Evolutionary conservation across 2,797 vertebrate species (phyloP), one percentile per base, ranked within the genome.

Genomic region (Rachycentron canadum): DNA sequence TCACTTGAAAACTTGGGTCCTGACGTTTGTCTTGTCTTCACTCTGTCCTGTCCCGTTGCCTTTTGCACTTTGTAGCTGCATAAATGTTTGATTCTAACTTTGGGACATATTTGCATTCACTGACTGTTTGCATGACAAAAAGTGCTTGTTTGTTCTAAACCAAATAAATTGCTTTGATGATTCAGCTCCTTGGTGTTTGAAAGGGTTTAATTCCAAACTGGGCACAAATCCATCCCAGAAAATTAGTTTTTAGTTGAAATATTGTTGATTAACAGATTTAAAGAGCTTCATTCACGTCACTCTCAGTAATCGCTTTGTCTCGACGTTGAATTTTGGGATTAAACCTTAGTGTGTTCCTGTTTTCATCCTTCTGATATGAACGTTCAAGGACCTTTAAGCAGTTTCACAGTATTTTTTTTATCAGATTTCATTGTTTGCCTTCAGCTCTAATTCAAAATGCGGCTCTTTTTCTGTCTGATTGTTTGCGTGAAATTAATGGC

Each of bases 11-110:
- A 38, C 14, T 52, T 1, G 26, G 55, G 3, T 34, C 38, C 47
- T 3, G 2, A 34, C 60, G 45, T 45, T 38, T 47, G n/a, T n/a
- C n/a, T 19, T 17, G 32, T 49, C 26, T 19, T 34, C n/a, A 0
- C n/a, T 50, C 23, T 41, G 11, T 75, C 36, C 13, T 5, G 30
- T 78, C n/a, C 0, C 7, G 76, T 69, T 61, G 71, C 72, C 61
- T 84, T 82, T 82, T 87, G 83, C 83, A 88, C 83, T 83, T 19
- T 56, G 49, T 9, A 26, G 50, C 49, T 64, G 4, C 7, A n/a
- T 6, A 17, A 13, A 1, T 5, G 5, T 82, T 58, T 70, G 2
- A 55, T 83, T 63, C 56, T 1, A 56, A 25, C 32, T 7, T 32
- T 64, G 53, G 32, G 5, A 67, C 10, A 11, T 12, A 12, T 73